Percentiles rank a stretch among this genome's conserved stretches.
Conservation (phyloP, 2,113 vertebrate species). For the Marmota flaviventris region DNA sequence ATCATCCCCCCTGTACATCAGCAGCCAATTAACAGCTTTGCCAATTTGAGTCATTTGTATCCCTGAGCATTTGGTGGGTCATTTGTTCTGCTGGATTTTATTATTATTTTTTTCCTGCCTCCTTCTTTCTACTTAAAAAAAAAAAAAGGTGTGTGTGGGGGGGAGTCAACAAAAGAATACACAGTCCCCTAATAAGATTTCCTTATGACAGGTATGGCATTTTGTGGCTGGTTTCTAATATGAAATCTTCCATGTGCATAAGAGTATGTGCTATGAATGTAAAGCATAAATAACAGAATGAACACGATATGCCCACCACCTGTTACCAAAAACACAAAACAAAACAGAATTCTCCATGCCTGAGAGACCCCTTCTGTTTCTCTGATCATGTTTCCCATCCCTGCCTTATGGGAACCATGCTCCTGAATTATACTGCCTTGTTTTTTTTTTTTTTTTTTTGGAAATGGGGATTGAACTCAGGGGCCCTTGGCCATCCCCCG, state of each 20-base stretch:
- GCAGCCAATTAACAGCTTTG: neutral
- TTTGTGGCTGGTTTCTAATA: conserved; percentile 16
- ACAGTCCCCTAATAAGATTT: neutral
- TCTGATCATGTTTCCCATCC: neutral
- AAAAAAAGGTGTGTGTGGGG: neutral
- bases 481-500: too few species aligned
- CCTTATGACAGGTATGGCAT: neutral
- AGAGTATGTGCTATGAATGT: neutral
- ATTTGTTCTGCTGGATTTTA: neutral
- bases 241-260: neutral
- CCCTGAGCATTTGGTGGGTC: neutral
- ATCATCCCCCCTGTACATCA: neutral
- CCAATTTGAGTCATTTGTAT: neutral
- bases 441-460: neutral
- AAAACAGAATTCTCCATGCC: neutral
- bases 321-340: neutral
- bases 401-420: neutral
- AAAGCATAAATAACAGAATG: neutral
- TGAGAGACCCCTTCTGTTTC: neutral
- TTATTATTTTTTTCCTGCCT: neutral
- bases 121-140: neutral
- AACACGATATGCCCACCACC: neutral
- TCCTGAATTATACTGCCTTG: neutral
- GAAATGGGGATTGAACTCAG: too few species aligned
- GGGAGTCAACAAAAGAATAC: neutral